Evolutionary conservation across 2,888 invertebrate species (phyloP), one percentile per base, ranked within the genome.

Genomic region (Unio delphinus): DNA sequence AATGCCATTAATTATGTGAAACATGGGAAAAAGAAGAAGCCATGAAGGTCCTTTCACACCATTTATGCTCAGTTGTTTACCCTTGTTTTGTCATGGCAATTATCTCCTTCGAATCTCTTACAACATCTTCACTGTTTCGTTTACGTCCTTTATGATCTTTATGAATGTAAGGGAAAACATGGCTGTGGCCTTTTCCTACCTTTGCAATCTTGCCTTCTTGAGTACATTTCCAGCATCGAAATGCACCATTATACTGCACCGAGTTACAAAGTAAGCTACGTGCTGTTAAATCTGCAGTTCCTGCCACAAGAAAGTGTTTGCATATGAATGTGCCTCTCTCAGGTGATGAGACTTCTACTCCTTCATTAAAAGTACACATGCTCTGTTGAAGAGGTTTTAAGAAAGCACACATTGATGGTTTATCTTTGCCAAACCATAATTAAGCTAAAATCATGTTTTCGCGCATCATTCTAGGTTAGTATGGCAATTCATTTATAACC

Each of bases 401-500:
- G 26, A 61, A 69, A 23, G 65, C 61, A n/a, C n/a, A 18, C 58
- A 63, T 58, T 18, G 26, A 1, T 54, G 60, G 45, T 23, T 67
- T 61, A 30, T 59, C 11, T 28, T 20, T 61, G 15, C 60, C 34
- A 34, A 61, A 61, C 70, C 67, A 74, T 17, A 74, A 61, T 30
- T 65, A 58, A 17, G 67, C 65, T 28, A 70, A 55, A 15, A 70
- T 57, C 55, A 70, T 65, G 45, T 68, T 74, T 66, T 72, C 68
- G 18, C 57, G 67, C 54, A 61, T 68, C 70, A 67, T 70, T n/a
- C 68, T 20, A n/a, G 57, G 23, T 55, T 64, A 30, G 54, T 68
- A 68, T 23, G 70, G 70, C 23, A 73, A 26, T 58, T 73, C 70
- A 70, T 73, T 73, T 3, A 73, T 62, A 26, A 68, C 63, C 28